A percentile compares a stretch with the other conserved stretches of the same genome.
These are phyloP conservation scores for Galemys pyrenaicus DNA, from an alignment of 2,113 vertebrate genomes.

Conservation along the genomic window DNA sequence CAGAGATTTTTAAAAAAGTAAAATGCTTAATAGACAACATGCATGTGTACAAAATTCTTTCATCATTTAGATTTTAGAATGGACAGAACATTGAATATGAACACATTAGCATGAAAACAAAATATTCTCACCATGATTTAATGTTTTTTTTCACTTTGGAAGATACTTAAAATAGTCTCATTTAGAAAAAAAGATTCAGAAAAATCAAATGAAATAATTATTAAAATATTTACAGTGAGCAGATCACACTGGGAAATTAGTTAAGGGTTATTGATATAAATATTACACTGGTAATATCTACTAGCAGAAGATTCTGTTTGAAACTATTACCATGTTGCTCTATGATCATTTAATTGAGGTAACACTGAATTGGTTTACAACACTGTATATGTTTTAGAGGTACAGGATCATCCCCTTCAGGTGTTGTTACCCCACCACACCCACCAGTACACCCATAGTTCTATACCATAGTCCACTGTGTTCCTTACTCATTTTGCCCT, in stretches of 20 bases:
- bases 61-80: not conserved
- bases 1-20: not conserved
- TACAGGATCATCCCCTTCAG: too few relatives aligned
- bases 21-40: not conserved
- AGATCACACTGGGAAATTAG: not conserved
- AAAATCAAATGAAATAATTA: not conserved
- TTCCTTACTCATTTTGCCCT: too few relatives aligned
- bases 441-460: too few relatives aligned
- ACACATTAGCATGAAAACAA: not conserved
- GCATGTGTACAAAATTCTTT: not conserved
- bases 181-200: not conserved
- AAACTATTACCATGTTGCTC: too few relatives aligned
- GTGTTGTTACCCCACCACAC: too few relatives aligned
- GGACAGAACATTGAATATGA: not conserved
- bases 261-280: not conserved
- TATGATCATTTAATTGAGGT: too few relatives aligned
- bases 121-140: not conserved
- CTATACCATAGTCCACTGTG: too few relatives aligned
- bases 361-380: too few relatives aligned
- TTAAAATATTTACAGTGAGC: not conserved
- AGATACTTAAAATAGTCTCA: not conserved
- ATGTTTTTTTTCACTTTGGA: not conserved
- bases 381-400: too few relatives aligned
- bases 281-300: not conserved
- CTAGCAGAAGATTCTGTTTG: not conserved